Base-by-base conservation (phyloP, 2,888 invertebrate genomes). In the Pandemis corylana region DNA sequence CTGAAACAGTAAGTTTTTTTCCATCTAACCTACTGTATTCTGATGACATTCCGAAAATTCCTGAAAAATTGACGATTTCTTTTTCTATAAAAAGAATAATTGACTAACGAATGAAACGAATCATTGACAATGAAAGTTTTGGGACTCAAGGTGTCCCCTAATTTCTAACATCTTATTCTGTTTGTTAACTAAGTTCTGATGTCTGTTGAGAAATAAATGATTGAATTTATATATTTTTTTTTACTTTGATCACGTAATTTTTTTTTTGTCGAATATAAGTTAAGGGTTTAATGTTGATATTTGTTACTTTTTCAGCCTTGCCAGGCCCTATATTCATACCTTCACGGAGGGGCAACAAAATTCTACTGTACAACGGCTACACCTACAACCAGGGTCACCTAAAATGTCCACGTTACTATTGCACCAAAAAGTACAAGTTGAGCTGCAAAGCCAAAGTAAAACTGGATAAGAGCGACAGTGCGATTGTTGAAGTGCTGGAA, bases 391-490 rank as follows among this genome's bases (percentile, higher is more conserved):
- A 65, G 13, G 36, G 69, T n/a, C 46, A 61, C 36, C n/a, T 28
- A 6, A 46, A 28, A 49, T 10, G 66, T 41, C 49, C 7, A 20
- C 49, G 36, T 12, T 71, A 66, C 12, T 71, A 71, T 41, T 71
- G 71, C 49, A 65, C 71, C 1, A 46, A 46, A 66, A 71, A 65
- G 28, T 61, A 65, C 36, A 36, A 61, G 49, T 15, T 42, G 49
- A 71, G 59, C 20, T 71, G 71, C 59, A 61, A 66, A 61, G 71
- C 66, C 1, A 66, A 28, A 71, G 66, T 71, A 2, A 71, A 71
- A 41, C 4, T 71, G 10, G 59, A 59, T 10, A 62, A 62, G 10
- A 46, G 7, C 28, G 13, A 56, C 10, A 41, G 65, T 20, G 12
- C 41, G 12, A 20, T 71, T 20, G 49, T 71, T 5, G 49, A 71